Conservation (phyloP, 2,113 vertebrate species). For the Atrichornis clamosus region DNA sequence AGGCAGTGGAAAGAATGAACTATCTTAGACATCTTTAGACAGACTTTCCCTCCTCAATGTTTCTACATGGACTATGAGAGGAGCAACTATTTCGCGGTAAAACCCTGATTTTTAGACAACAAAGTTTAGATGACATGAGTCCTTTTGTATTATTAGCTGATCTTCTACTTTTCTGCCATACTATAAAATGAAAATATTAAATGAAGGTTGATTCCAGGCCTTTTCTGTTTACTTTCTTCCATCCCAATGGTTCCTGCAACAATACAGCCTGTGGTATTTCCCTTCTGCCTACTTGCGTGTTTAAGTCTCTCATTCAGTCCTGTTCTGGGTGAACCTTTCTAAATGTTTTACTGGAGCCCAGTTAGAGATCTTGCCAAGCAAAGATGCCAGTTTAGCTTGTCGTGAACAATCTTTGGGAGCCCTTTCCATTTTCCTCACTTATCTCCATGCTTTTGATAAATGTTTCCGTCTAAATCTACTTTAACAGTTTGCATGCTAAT, state of each 20-base stretch:
- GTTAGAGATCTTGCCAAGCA: not conserved
- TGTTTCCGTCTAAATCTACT: not conserved
- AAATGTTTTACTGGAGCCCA: not conserved
- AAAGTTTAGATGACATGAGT: not conserved
- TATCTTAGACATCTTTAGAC: conserved; percentile 1
- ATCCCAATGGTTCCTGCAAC: not conserved
- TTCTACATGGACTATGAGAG: not conserved
- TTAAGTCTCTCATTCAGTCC: not conserved
- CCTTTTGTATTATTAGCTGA: not conserved
- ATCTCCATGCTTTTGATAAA: not conserved
- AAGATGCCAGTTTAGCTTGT: not conserved
- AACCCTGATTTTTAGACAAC: not conserved
- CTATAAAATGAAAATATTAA: not conserved
- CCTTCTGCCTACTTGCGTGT: not conserved
- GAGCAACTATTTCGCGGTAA: not conserved
- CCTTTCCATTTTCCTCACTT: not conserved
- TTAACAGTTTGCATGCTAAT: not conserved
- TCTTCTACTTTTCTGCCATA: not conserved
- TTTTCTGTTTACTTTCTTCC: not conserved
- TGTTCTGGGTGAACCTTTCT: not conserved
- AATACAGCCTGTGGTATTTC: not conserved
- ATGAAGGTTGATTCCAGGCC: not conserved
- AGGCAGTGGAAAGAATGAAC: not conserved
- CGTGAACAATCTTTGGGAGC: not conserved
- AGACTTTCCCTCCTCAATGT: not conserved